A percentile compares a stretch with the other conserved stretches of the same genome.
Evolutionary conservation across 2,797 vertebrate species (phyloP).

Genomic region (Cuniculus paca): DNA sequence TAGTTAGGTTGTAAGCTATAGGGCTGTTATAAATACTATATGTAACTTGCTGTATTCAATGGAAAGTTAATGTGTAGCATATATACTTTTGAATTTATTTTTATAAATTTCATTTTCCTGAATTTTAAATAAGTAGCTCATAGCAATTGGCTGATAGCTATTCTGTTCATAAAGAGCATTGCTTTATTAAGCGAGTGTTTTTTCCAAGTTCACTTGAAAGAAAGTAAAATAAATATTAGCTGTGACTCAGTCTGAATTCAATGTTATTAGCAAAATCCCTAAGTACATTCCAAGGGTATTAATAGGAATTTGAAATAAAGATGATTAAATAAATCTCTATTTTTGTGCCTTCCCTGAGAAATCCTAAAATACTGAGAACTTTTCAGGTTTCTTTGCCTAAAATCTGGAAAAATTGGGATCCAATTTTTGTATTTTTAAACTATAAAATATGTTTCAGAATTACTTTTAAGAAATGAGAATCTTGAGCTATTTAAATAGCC

Average conservation of each 20-base stretch:
- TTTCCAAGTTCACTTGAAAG: background rate
- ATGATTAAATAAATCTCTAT: background rate
- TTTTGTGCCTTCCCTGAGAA: background rate
- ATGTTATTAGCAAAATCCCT: background rate
- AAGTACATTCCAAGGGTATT: background rate
- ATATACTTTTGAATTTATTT: background rate
- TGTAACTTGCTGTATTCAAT: background rate
- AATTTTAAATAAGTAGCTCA: background rate
- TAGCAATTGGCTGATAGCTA: background rate
- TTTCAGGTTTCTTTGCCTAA: background rate
- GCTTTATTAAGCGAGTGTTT: background rate
- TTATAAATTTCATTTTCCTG: background rate
- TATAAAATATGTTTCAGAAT: background rate
- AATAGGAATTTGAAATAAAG: background rate
- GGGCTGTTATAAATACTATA: background rate
- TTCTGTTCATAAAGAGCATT: background rate
- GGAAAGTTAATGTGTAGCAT: background rate
- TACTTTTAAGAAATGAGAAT: background rate
- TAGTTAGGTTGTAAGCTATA: background rate
- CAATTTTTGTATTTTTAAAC: background rate
- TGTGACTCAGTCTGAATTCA: slow-evolving; percentile 32
- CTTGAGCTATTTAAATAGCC: background rate
- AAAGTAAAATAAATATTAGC: slow-evolving; percentile 6
- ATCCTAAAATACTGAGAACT: background rate
- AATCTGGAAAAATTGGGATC: background rate